These are phyloP conservation scores for Eptatretus burgeri DNA, from an alignment of 2,113 vertebrate genomes.

Conservation along the genomic window DNA sequence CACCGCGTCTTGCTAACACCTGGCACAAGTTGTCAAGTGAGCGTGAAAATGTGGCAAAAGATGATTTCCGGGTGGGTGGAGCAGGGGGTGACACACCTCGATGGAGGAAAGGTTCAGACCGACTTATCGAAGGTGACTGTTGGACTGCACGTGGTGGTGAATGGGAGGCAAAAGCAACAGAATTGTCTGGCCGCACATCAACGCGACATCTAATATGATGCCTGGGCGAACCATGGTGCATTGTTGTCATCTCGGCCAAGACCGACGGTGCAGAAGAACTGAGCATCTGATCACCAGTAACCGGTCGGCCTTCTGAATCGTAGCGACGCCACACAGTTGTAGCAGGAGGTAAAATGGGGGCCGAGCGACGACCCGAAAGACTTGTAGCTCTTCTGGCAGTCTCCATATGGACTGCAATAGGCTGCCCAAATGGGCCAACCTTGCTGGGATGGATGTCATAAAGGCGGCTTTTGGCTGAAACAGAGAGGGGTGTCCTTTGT, in stretches of 20 bases:
- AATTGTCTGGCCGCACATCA: background rate
- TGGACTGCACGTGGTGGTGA: background rate
- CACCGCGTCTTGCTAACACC: background rate
- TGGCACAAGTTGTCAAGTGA: background rate
- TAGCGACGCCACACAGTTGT: background rate
- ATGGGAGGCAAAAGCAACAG: background rate
- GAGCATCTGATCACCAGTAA: background rate
- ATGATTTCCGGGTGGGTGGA: background rate
- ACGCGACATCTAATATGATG: background rate
- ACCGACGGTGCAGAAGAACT: background rate
- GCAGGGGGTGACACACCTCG: background rate
- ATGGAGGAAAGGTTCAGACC: background rate
- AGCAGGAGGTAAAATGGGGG: background rate
- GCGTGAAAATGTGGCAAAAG: background rate
- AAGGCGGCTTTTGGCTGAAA: background rate
- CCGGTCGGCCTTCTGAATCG: background rate
- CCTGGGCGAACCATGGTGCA: too few relatives aligned
- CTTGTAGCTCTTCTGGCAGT: background rate
- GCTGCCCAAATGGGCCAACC: background rate
- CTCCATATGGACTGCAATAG: background rate
- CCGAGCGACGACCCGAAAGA: background rate
- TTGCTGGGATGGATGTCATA: slow-evolving; percentile 6
- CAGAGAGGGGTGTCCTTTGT: too few relatives aligned
- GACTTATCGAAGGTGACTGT: background rate
- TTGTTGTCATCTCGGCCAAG: too few relatives aligned